phyloP scores from a whole-genome alignment of 2,797 vertebrate species.

The Sebastes wilsoni region DNA sequence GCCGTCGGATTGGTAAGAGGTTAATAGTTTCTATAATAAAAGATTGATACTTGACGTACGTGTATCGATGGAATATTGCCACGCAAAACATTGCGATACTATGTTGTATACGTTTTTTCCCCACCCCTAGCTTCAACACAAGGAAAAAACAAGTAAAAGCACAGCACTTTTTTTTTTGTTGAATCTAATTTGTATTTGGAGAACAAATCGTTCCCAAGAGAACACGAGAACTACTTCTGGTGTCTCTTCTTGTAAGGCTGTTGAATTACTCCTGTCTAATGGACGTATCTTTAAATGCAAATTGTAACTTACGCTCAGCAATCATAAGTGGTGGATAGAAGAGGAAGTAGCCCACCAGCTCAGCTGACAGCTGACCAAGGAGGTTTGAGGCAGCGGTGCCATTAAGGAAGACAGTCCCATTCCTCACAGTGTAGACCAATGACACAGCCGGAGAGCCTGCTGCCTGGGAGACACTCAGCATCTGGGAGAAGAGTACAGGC shows the following conservation, averaged over 20 bases:
- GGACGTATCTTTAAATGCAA: constrained; percentile 18
- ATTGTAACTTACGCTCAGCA: constrained; percentile 91
- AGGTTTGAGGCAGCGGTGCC: constrained; percentile 93
- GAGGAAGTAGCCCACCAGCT: constrained; percentile 97
- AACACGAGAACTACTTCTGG: not conserved
- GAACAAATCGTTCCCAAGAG: constrained; percentile 11
- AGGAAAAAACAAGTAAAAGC: not conserved
- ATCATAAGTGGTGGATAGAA: constrained; percentile 95
- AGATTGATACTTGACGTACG: no score
- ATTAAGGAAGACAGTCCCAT: constrained; percentile 89
- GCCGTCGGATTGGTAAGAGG: no score
- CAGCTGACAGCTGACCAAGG: constrained; percentile 93
- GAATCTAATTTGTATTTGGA: constrained; percentile 21
- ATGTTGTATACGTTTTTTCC: accelerated
- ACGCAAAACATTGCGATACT: no score
- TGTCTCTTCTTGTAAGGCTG: constrained; percentile 2
- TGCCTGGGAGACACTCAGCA: constrained; percentile 88
- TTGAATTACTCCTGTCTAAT: constrained; percentile 30
- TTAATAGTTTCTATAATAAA: no score
- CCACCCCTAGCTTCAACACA: not conserved
- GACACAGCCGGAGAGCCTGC: constrained; percentile 89
- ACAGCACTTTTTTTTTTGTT: not conserved
- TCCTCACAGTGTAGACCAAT: constrained; percentile 92
- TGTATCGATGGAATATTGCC: not conserved
- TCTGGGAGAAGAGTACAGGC: constrained; percentile 73